Evolutionary conservation across 2,797 vertebrate genomes (phyloP).

Genomic region (Graptemys geographica): DNA sequence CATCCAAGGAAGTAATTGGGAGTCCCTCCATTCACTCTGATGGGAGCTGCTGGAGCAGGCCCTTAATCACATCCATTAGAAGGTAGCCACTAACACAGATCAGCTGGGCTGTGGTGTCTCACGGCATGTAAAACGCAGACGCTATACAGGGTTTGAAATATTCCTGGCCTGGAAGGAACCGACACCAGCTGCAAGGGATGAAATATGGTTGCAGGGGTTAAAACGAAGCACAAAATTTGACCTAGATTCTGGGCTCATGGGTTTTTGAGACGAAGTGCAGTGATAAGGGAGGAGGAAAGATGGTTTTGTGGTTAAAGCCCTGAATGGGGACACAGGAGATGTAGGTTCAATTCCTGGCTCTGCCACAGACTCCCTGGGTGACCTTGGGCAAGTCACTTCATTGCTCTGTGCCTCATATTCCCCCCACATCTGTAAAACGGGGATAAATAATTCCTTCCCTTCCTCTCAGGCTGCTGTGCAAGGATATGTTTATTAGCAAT

Average conservation of each 20-base stretch:
- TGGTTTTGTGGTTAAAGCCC: background rate
- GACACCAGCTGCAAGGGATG: accelerated
- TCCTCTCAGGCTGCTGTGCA: background rate
- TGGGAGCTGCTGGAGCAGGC: accelerated
- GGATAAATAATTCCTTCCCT: too few species aligned
- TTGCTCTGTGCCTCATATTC: background rate
- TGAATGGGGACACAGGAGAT: background rate
- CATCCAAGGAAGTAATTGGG: background rate
- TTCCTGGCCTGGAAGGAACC: too few species aligned
- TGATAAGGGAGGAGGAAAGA: background rate
- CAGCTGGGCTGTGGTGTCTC: background rate
- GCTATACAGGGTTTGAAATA: too few species aligned
- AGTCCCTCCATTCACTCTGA: accelerated
- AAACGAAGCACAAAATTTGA: accelerated
- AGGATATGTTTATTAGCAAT: background rate
- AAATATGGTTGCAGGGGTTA: background rate
- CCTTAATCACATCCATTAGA: background rate
- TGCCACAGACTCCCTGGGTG: accelerated
- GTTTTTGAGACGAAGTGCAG: too few species aligned
- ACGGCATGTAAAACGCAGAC: background rate
- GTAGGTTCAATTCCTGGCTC: accelerated
- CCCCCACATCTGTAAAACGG: accelerated
- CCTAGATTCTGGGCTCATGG: accelerated
- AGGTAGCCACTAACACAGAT: background rate
- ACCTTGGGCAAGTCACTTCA: background rate